These are phyloP conservation scores for Linurgus olivaceus DNA, from an alignment of 2,797 vertebrate species.

Conservation along the genomic window DNA sequence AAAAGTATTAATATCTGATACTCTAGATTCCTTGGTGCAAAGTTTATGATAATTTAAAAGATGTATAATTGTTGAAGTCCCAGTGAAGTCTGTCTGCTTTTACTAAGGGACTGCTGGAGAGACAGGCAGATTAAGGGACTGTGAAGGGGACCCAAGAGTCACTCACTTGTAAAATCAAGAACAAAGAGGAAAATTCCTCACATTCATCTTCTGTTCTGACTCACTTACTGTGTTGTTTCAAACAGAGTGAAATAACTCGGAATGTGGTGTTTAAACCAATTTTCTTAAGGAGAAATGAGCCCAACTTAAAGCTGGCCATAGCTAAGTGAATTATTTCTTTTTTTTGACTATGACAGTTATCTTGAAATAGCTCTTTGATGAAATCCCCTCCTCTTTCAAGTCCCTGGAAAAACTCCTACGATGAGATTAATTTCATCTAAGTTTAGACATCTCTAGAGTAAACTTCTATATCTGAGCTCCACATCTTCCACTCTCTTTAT, in stretches of 20 bases:
- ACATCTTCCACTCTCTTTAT: not conserved
- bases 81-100: not conserved
- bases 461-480: conserved; percentile 21
- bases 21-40: not conserved
- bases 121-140: not conserved
- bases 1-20: not conserved
- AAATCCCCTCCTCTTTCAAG: conserved; percentile 62
- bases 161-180: conserved; percentile 14
- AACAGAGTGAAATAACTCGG: not conserved
- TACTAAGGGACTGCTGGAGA: rapidly evolving
- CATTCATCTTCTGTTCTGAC: not conserved
- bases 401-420: conserved; percentile 48
- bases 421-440: conserved; percentile 53
- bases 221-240: not conserved
- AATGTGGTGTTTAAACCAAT: not conserved
- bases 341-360: conserved; percentile 12
- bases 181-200: not conserved
- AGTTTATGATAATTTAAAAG: not conserved
- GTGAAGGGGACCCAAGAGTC: not conserved
- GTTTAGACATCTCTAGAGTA: conserved; percentile 47
- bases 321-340: conserved; percentile 13
- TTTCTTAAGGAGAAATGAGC: not conserved
- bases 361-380: conserved; percentile 59
- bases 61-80: not conserved
- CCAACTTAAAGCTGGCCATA: not conserved